phyloP scores from a whole-genome alignment of 2,113 vertebrate species.

The Craseonycteris thonglongyai region DNA sequence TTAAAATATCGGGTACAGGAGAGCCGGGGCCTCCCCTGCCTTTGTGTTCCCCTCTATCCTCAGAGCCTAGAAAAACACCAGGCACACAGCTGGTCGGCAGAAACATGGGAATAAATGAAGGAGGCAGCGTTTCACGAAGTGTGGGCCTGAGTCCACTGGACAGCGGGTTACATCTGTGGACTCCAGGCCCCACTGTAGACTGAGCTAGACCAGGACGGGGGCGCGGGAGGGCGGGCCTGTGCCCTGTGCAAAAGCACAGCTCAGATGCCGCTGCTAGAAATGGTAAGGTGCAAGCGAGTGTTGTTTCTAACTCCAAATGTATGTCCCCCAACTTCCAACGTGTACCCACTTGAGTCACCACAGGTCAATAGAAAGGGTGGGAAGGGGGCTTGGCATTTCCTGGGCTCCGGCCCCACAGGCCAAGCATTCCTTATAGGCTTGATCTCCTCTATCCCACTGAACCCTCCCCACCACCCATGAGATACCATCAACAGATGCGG shows the following conservation, averaged over 20 bases:
- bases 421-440: background rate
- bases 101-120: background rate
- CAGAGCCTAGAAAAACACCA: background rate
- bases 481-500: background rate
- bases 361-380: background rate
- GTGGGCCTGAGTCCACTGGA: background rate
- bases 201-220: too few relatives aligned
- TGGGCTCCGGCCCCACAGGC: background rate
- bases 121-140: background rate
- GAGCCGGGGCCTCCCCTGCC: background rate
- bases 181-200: background rate
- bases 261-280: too few relatives aligned
- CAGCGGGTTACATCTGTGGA: background rate
- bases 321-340: background rate
- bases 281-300: rapidly evolving
- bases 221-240: background rate
- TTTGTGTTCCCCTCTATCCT: background rate
- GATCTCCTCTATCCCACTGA: background rate
- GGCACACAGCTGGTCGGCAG: background rate
- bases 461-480: background rate
- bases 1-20: background rate
- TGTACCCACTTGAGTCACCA: background rate
- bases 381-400: background rate
- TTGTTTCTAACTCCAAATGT: background rate
- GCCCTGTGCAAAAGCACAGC: rapidly evolving